phyloP scores from a whole-genome alignment of 2,888 invertebrate genomes.

The Agonopterix arenella region DNA sequence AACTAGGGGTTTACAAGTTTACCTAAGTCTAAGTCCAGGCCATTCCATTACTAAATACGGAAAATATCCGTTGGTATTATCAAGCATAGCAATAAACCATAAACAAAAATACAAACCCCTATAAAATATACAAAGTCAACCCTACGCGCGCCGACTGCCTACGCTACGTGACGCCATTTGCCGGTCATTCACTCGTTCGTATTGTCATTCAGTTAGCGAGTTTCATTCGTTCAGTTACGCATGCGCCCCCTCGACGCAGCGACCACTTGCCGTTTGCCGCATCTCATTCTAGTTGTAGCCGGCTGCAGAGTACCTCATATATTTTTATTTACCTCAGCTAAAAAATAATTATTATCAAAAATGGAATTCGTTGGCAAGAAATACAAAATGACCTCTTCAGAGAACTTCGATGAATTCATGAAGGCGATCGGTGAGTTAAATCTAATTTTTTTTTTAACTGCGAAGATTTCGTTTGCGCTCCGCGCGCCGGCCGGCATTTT shows the following conservation, averaged over 20 bases:
- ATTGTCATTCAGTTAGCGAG: neutral
- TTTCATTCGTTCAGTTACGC: conserved; percentile 7
- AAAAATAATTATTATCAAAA: conserved; percentile 27
- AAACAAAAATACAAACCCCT: no score
- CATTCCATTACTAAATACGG: no score
- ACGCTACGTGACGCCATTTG: no score
- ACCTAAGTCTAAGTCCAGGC: no score
- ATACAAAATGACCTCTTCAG: conserved; percentile 87
- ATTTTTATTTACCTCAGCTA: conserved; percentile 12
- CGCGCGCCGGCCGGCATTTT: conserved; percentile 44
- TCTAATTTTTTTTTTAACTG: conserved; percentile 10
- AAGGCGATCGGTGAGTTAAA: conserved; percentile 85
- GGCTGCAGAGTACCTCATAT: conserved; percentile 28
- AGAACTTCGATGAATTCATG: conserved; percentile 94
- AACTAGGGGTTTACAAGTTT: no score
- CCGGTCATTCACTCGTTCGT: neutral
- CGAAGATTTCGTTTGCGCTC: neutral
- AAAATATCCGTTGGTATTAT: no score
- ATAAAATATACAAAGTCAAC: no score
- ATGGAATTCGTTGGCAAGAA: conserved; percentile 81
- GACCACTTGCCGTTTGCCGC: conserved; percentile 19
- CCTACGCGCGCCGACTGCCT: no score
- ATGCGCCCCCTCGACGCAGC: conserved; percentile 11
- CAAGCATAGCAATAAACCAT: no score
- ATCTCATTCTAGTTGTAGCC: conserved; percentile 52